Conservation (phyloP, 2,113 vertebrate genomes). For the Motacilla alba region DNA sequence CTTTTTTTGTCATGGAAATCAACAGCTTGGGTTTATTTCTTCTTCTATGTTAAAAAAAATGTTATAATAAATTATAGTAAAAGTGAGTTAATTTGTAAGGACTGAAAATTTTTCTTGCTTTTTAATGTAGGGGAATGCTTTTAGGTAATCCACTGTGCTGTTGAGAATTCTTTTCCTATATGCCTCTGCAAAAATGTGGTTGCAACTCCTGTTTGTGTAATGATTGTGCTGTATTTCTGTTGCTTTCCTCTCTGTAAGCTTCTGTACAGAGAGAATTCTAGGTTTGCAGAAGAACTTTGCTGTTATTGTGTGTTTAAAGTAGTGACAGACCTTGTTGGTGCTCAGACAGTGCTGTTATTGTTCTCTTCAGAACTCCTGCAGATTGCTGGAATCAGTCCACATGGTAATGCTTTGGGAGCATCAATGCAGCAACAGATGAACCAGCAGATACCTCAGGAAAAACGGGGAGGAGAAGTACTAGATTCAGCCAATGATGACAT, state of each 20-base stretch:
- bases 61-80: not conserved
- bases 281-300: not conserved
- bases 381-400: constrained; percentile 95
- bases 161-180: not conserved
- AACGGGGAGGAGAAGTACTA: constrained; percentile 91
- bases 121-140: not conserved
- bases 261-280: not conserved
- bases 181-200: not conserved
- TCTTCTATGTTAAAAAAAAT: not conserved
- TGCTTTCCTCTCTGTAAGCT: not conserved
- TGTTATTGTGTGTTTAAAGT: not conserved
- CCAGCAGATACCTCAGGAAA: constrained; percentile 91
- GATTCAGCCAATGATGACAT: constrained; percentile 91
- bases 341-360: not conserved
- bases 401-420: constrained; percentile 93
- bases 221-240: not conserved
- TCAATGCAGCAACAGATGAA: constrained; percentile 94
- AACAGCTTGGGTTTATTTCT: not conserved
- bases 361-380: constrained; percentile 88
- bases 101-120: not conserved
- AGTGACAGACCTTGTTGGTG: not conserved
- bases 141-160: not conserved
- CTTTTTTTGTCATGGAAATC: not conserved
- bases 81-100: not conserved
- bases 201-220: not conserved